Conservation (phyloP, 2,797 vertebrate species). For the Pangasius djambal region DNA sequence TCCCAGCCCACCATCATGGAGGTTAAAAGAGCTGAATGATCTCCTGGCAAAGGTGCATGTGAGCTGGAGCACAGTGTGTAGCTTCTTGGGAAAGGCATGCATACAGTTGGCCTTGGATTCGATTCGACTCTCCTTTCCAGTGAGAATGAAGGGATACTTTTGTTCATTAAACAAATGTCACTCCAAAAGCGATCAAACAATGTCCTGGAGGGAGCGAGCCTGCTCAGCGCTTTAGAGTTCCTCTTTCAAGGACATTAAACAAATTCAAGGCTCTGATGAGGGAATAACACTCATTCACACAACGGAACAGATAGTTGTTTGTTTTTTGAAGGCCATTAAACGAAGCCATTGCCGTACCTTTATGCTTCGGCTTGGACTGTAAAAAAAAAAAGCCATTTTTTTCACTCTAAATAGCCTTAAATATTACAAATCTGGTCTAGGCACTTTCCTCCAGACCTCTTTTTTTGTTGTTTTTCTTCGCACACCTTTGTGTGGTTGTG, state of each 20-base stretch:
- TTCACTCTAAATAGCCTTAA: background rate
- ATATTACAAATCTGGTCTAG: constrained; percentile 14
- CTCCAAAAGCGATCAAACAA: constrained; percentile 45
- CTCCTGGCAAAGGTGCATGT: background rate
- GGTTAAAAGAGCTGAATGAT: constrained; percentile 41
- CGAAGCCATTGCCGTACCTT: constrained; percentile 17
- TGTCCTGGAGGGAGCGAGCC: constrained; percentile 47
- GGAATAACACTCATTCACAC: constrained; percentile 47
- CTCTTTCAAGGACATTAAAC: constrained; percentile 57
- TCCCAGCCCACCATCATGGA: constrained; percentile 6
- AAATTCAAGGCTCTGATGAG: constrained; percentile 44
- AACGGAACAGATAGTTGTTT: constrained; percentile 47
- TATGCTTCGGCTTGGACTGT: constrained; percentile 24
- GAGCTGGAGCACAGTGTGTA: too few relatives aligned
- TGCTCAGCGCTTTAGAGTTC: constrained; percentile 40
- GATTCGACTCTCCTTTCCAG: constrained; percentile 1
- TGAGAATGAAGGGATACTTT: constrained; percentile 42
- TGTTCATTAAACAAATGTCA: constrained; percentile 58
- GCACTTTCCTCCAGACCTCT: background rate
- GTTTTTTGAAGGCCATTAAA: constrained; percentile 48
- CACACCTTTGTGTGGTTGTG: background rate
- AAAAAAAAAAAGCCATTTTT: constrained; percentile 20
- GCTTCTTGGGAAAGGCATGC: background rate
- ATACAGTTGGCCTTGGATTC: background rate
- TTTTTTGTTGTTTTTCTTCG: background rate